Conservation (phyloP, 1,140 invertebrate species). For the Tribolium castaneum region DNA sequence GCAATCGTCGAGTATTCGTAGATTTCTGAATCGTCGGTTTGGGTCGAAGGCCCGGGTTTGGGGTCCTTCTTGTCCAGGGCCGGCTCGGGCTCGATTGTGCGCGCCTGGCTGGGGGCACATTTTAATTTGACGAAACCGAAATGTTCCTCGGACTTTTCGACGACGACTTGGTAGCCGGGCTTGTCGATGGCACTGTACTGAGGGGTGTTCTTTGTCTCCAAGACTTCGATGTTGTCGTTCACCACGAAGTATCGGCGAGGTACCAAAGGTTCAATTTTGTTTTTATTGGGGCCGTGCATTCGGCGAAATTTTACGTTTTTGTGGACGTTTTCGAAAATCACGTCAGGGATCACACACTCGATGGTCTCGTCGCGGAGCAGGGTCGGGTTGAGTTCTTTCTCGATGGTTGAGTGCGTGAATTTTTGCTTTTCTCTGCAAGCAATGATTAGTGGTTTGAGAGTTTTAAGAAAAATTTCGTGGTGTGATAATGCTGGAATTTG, state of each 20-base stretch:
- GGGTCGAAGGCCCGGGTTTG: neutral
- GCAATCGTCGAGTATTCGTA: constrained; percentile 38
- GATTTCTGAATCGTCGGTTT: neutral
- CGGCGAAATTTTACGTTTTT: constrained; percentile 56
- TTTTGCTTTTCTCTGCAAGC: constrained; percentile 48
- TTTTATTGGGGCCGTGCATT: constrained; percentile 62
- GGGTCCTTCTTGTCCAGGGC: neutral
- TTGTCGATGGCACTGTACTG: constrained; percentile 72
- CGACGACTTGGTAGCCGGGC: constrained; percentile 71
- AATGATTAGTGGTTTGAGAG: neutral
- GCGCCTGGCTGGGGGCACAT: neutral
- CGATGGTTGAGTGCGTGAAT: constrained; percentile 31
- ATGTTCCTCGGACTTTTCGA: constrained; percentile 68
- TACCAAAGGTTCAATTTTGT: constrained; percentile 69
- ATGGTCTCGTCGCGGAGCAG: constrained; percentile 47
- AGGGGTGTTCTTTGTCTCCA: constrained; percentile 64
- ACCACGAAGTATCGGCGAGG: constrained; percentile 75
- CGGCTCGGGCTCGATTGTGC: neutral
- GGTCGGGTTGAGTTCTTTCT: constrained; percentile 43
- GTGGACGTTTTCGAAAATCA: constrained; percentile 52
- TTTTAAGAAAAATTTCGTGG: too few relatives aligned
- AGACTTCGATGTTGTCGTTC: constrained; percentile 82
- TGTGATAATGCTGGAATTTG: too few relatives aligned
- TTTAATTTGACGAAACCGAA: constrained; percentile 49
- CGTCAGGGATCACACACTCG: constrained; percentile 55